Conservation (phyloP, 2,888 invertebrate genomes). For the Strigamia transsilvanica region DNA sequence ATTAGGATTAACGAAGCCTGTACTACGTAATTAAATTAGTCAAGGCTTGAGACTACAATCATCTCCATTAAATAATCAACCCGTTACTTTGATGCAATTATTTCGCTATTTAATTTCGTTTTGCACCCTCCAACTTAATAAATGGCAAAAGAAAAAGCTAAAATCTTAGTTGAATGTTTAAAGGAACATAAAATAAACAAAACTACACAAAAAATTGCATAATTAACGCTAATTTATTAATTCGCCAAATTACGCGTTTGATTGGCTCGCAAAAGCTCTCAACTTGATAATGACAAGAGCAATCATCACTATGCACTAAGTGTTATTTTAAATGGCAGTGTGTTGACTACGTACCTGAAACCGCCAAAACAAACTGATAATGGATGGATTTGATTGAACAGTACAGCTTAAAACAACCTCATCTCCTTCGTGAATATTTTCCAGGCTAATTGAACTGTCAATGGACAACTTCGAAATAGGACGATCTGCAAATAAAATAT, state of each 20-base stretch:
- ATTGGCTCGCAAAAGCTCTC: too few species aligned
- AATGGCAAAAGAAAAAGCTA: neutral
- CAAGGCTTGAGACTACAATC: neutral
- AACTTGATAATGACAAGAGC: too few species aligned
- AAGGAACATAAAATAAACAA: too few species aligned
- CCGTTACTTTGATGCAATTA: neutral
- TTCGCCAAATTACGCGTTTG: too few species aligned
- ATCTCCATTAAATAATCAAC: neutral
- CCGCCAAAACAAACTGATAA: slow-evolving; percentile 54
- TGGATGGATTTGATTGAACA: slow-evolving; percentile 54
- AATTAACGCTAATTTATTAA: too few species aligned
- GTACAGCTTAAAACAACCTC: slow-evolving; percentile 73
- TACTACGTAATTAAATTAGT: neutral
- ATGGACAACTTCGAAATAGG: neutral
- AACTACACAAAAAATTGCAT: too few species aligned
- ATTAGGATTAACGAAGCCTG: neutral
- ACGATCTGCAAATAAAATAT: slow-evolving; percentile 16
- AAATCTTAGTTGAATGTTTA: neutral
- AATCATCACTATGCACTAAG: too few species aligned
- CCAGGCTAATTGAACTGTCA: slow-evolving; percentile 18
- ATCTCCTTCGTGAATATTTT: slow-evolving; percentile 69
- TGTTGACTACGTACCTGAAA: slow-evolving; percentile 54
- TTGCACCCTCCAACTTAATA: neutral
- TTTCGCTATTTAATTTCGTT: neutral
- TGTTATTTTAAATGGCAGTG: too few species aligned